These are phyloP conservation scores for Leucopsar rothschildi DNA, from an alignment of 2,113 vertebrate species.

Conservation along the genomic window DNA sequence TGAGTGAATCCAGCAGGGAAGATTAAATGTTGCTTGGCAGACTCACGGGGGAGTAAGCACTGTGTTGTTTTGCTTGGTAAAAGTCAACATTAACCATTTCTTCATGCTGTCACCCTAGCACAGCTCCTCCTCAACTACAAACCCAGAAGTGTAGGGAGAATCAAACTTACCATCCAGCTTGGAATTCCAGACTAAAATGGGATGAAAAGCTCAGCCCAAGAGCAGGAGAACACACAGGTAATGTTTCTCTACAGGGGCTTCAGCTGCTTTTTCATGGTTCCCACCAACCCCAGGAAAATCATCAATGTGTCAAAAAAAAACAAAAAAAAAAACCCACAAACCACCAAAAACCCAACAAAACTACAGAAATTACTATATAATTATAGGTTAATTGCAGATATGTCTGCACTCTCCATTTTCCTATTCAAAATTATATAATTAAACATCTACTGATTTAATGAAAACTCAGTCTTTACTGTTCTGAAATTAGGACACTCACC, in stretches of 20 bases:
- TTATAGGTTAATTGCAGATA: not conserved
- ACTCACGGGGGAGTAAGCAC: not conserved
- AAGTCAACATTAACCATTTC: not conserved
- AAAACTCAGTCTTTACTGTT: not conserved
- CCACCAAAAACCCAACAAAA: not conserved
- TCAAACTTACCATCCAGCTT: not conserved
- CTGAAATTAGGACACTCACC: not conserved
- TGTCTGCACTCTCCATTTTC: not conserved
- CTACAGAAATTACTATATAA: not conserved
- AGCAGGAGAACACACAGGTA: not conserved
- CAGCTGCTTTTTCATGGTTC: not conserved
- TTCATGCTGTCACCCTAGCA: not conserved
- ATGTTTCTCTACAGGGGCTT: not conserved
- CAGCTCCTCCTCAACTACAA: not conserved
- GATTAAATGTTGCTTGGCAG: not conserved
- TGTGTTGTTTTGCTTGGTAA: not conserved
- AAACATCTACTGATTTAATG: not conserved
- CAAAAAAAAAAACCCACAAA: too few relatives aligned
- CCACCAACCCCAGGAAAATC: not conserved
- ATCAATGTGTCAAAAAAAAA: accelerated
- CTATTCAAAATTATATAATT: not conserved
- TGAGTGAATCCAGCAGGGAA: not conserved
- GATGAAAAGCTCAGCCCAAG: not conserved
- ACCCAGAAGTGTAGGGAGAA: not conserved
- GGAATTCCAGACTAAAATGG: not conserved